Evolutionary conservation across 2,888 invertebrate species (phyloP).

Genomic region (Drosophila colorata): DNA sequence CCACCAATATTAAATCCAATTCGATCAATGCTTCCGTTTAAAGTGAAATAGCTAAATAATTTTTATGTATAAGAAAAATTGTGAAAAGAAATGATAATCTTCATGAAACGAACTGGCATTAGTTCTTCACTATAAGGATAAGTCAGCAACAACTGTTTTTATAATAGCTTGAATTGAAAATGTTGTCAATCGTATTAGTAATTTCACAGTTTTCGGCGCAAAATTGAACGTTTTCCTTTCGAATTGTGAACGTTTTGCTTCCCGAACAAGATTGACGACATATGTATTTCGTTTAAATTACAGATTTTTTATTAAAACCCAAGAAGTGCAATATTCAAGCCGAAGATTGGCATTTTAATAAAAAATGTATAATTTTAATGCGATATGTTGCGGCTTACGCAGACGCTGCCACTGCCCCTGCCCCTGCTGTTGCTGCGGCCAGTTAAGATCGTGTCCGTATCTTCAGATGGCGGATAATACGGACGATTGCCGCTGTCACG

Average conservation of each 20-base stretch:
- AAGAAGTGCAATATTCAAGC: neutral
- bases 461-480: neutral
- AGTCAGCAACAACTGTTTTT: neutral
- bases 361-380: slow-evolving; percentile 72
- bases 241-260: slow-evolving; percentile 14
- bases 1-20: neutral
- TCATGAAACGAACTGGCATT: neutral
- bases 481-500: neutral
- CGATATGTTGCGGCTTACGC: slow-evolving; percentile 16
- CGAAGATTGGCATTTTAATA: slow-evolving; percentile 33
- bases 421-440: neutral
- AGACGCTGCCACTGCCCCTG: neutral
- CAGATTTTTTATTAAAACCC: slow-evolving; percentile 58
- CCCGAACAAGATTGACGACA: slow-evolving; percentile 16
- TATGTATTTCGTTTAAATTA: slow-evolving; percentile 62
- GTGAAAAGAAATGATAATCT: neutral
- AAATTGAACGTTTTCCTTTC: slow-evolving; percentile 31
- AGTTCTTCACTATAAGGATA: neutral
- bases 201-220: slow-evolving; percentile 19
- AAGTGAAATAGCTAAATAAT: slow-evolving; percentile 21
- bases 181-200: slow-evolving; percentile 32
- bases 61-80: slow-evolving; percentile 3
- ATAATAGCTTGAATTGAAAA: slow-evolving; percentile 8
- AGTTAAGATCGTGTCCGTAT: neutral
- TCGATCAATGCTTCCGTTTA: slow-evolving; percentile 55